Evolutionary conservation across 2,113 vertebrate genomes (phyloP).

Genomic region (Sarotherodon lohbergeri): DNA sequence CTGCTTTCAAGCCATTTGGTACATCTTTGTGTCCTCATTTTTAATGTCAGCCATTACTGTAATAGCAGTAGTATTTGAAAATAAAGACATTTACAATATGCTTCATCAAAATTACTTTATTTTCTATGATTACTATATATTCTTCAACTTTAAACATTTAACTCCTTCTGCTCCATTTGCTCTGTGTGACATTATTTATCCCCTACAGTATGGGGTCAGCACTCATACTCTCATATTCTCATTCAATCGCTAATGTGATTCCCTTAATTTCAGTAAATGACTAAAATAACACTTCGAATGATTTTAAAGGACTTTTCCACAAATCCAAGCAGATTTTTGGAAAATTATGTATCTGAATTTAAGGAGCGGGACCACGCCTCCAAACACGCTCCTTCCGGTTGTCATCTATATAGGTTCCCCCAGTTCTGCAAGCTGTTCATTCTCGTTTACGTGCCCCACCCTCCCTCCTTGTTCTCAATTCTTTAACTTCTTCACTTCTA

Average conservation of each 20-base stretch:
- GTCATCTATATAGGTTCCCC: fast-evolving
- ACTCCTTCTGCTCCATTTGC: not conserved
- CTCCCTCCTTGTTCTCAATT: not conserved
- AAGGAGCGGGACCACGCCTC: fast-evolving
- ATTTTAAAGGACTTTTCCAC: not conserved
- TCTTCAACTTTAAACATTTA: not conserved
- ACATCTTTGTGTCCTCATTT: not conserved
- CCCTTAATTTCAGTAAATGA: not conserved
- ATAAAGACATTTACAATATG: not conserved
- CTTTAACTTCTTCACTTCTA: not conserved
- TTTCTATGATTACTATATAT: fast-evolving
- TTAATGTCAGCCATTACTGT: not conserved
- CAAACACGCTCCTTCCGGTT: fast-evolving
- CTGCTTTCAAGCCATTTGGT: not conserved
- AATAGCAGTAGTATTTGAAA: not conserved
- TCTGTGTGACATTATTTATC: not conserved
- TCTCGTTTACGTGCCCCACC: not conserved
- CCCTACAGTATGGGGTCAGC: not conserved
- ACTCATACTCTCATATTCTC: not conserved
- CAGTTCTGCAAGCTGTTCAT: not conserved
- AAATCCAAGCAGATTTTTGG: not conserved
- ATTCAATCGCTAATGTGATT: not conserved
- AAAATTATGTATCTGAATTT: not conserved
- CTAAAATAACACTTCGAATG: fast-evolving
- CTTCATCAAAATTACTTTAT: not conserved